phyloP scores from a whole-genome alignment of 2,113 vertebrate genomes.

The Columba janthina region DNA sequence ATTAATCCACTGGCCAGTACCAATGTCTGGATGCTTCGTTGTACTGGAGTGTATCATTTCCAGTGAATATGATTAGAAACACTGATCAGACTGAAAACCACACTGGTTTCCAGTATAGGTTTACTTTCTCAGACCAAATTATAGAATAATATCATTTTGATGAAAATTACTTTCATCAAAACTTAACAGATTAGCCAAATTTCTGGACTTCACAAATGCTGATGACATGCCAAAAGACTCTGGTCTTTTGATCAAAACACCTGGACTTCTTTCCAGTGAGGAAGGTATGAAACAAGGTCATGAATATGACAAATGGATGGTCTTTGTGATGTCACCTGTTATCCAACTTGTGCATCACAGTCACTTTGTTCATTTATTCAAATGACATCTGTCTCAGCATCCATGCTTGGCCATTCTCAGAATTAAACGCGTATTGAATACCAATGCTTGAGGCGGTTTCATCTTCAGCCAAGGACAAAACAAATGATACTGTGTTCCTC shows the following conservation, averaged over 20 bases:
- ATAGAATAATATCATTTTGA: background rate
- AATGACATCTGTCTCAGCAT: background rate
- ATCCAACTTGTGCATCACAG: background rate
- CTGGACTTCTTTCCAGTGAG: background rate
- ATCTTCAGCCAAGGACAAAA: background rate
- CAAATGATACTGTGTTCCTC: background rate
- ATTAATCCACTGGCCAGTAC: background rate
- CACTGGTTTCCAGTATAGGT: background rate
- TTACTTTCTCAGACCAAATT: background rate
- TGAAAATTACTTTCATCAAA: background rate
- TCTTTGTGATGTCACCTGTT: background rate
- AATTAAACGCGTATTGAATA: background rate
- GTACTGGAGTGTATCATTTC: background rate
- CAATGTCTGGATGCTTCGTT: background rate
- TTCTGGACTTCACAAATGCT: background rate
- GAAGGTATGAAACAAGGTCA: background rate
- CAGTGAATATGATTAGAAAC: background rate
- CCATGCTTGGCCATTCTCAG: background rate
- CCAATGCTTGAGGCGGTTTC: background rate
- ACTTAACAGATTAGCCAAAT: background rate
- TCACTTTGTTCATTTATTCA: constrained; percentile 3
- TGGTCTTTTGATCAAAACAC: background rate
- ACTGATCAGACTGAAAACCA: background rate
- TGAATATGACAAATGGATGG: background rate
- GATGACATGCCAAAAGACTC: background rate